Conservation (phyloP, 2,888 invertebrate genomes). For the Cheilosia vernalis region DNA sequence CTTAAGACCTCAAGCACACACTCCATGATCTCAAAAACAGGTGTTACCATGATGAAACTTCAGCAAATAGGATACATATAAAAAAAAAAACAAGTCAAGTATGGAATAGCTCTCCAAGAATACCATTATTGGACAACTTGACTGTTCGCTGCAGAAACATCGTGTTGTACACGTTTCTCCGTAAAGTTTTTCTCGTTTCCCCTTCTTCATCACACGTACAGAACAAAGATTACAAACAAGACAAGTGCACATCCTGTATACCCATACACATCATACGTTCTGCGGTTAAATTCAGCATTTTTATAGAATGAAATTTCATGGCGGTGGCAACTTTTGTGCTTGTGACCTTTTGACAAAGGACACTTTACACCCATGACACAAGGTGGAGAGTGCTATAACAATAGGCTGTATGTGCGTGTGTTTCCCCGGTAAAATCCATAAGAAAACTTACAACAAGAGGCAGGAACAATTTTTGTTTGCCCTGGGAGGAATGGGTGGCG, state of each 20-base stretch:
- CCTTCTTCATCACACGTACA: not conserved
- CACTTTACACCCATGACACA: slow-evolving; percentile 56
- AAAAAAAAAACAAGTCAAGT: slow-evolving; percentile 4
- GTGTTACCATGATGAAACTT: slow-evolving; percentile 68
- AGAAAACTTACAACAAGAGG: slow-evolving; percentile 62
- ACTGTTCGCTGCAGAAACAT: slow-evolving; percentile 66
- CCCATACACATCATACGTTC: slow-evolving; percentile 13
- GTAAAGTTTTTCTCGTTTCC: slow-evolving; percentile 8
- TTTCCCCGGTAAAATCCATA: not conserved
- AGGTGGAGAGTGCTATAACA: slow-evolving; percentile 8
- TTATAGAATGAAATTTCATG: slow-evolving; percentile 6
- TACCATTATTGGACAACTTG: slow-evolving; percentile 66
- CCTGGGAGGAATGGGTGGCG: slow-evolving; percentile 48
- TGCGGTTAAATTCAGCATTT: slow-evolving; percentile 46
- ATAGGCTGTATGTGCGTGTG: not conserved
- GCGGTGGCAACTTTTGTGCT: slow-evolving; percentile 5
- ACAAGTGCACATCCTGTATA: slow-evolving; percentile 58
- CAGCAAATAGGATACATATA: slow-evolving; percentile 7
- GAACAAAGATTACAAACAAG: slow-evolving; percentile 47
- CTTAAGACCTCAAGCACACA: slow-evolving; percentile 47
- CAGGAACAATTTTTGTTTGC: slow-evolving; percentile 50
- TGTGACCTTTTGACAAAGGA: slow-evolving; percentile 56
- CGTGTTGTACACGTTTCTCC: slow-evolving; percentile 63
- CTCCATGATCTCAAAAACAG: slow-evolving; percentile 66
- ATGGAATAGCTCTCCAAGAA: slow-evolving; percentile 10